phyloP scores from a whole-genome alignment of 1,140 invertebrate species.

The Drosophila lowei region DNA sequence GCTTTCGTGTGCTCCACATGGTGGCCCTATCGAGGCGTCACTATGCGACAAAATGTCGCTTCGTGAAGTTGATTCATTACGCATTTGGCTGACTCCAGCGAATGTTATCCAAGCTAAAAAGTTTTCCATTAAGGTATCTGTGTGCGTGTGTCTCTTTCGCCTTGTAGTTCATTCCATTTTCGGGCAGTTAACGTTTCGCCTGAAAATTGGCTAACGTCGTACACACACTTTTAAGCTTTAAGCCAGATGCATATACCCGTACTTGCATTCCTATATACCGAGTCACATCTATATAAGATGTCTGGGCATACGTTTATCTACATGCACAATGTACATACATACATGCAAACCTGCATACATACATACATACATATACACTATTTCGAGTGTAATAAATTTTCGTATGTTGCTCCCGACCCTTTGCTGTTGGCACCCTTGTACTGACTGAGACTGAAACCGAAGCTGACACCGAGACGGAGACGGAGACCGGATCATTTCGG shows the following conservation, averaged over 20 bases:
- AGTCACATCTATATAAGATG: not conserved
- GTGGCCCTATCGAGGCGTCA: no score
- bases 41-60: constrained; percentile 47
- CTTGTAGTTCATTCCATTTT: constrained; percentile 41
- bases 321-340: constrained; percentile 9
- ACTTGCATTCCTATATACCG: no score
- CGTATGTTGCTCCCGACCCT: constrained; percentile 28
- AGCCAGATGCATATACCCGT: not conserved
- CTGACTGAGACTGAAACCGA: constrained; percentile 22
- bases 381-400: constrained; percentile 71
- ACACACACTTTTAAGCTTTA: constrained; percentile 27
- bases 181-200: constrained; percentile 46
- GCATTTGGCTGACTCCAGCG: constrained; percentile 21
- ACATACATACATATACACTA: constrained; percentile 54
- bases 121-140: constrained; percentile 24
- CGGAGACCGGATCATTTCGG: not conserved
- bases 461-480: not conserved
- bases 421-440: constrained; percentile 53
- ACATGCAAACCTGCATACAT: not conserved
- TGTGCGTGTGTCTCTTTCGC: not conserved
- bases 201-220: constrained; percentile 56
- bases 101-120: constrained; percentile 34
- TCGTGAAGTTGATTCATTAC: constrained; percentile 43
- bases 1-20: not conserved
- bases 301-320: not conserved